These are phyloP conservation scores for Spinibarbus caldwelli DNA, from an alignment of 2,797 vertebrate genomes.

Conservation along the genomic window DNA sequence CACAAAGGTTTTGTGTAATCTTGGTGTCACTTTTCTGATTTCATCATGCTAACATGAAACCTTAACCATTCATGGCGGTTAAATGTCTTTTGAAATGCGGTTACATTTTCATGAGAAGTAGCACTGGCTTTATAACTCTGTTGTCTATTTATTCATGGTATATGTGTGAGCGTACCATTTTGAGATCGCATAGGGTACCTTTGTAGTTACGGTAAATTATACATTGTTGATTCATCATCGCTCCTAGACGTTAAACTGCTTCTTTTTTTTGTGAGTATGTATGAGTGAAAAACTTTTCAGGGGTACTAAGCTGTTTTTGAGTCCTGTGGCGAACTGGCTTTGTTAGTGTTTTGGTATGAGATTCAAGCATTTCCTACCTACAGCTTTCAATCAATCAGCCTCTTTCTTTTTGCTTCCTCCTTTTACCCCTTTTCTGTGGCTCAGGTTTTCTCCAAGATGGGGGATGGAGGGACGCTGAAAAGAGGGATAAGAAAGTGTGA, in stretches of 20 bases:
- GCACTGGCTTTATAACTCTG: background rate
- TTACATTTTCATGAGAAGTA: slow-evolving; percentile 5
- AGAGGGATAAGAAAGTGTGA: slow-evolving; percentile 62
- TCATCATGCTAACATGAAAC: slow-evolving; percentile 32
- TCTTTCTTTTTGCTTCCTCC: slow-evolving; percentile 51
- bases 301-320: slow-evolving; percentile 62
- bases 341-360: slow-evolving; percentile 67
- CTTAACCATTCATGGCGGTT: background rate
- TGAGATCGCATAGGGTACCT: slow-evolving; percentile 1
- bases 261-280: background rate
- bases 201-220: slow-evolving; percentile 48
- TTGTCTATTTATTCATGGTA: background rate
- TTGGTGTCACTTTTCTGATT: slow-evolving; percentile 30
- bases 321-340: slow-evolving; percentile 61
- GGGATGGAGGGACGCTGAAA: slow-evolving; percentile 43
- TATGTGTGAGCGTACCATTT: background rate
- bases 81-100: background rate
- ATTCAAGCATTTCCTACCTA: slow-evolving; percentile 52
- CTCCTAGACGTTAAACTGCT: background rate
- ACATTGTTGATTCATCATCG: slow-evolving; percentile 51
- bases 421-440: slow-evolving; percentile 34
- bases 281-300: slow-evolving; percentile 33
- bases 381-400: slow-evolving; percentile 59
- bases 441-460: slow-evolving; percentile 51
- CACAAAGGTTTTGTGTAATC: slow-evolving; percentile 13